A percentile compares a stretch with the other conserved stretches of the same genome.
Conservation (phyloP, 2,113 vertebrate genomes). For the Nannobrachium achirus region DNA sequence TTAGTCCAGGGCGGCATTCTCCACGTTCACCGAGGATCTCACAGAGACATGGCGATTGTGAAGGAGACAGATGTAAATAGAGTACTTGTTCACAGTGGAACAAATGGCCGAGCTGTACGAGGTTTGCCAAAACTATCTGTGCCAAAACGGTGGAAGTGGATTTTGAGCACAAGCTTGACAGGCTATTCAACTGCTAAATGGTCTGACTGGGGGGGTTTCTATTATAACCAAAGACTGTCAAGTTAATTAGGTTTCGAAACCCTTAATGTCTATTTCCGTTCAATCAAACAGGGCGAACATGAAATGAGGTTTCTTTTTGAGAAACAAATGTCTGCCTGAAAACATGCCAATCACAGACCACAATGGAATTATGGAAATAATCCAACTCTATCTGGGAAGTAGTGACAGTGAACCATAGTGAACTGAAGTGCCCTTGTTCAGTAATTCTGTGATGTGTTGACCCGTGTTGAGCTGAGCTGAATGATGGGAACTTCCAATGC, state of each 20-base stretch:
- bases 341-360: not conserved
- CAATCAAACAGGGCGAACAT: not conserved
- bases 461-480: conserved; percentile 21
- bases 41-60: not conserved
- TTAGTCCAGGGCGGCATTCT: too few species aligned
- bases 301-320: not conserved
- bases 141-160: not conserved
- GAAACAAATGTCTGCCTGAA: not conserved
- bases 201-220: not conserved
- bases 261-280: not conserved
- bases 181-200: too few species aligned
- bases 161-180: not conserved
- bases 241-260: conserved; percentile 13
- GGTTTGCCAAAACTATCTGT: not conserved
- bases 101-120: not conserved
- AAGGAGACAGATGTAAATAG: conserved; percentile 16
- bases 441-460: conserved; percentile 19
- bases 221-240: not conserved
- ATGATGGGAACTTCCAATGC: conserved; percentile 15
- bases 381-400: not conserved
- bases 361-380: not conserved
- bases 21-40: not conserved
- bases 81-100: not conserved
- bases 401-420: not conserved
- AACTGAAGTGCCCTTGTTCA: conserved; percentile 35